Percentiles rank a stretch among this genome's conserved stretches.
phyloP scores from a whole-genome alignment of 2,888 invertebrate genomes.

The Thymelicus sylvestris region DNA sequence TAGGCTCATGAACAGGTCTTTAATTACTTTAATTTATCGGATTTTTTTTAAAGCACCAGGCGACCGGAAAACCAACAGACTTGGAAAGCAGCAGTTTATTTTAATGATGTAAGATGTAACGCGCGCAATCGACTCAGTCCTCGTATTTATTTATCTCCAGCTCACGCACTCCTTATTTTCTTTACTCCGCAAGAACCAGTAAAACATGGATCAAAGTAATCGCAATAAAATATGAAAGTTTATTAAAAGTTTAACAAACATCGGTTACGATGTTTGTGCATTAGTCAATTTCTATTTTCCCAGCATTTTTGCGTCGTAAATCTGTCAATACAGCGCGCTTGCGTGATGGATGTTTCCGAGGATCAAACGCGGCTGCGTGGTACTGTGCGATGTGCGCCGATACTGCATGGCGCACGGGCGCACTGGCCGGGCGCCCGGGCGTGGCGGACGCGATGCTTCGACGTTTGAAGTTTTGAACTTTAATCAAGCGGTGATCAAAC shows the following conservation, averaged over 20 bases:
- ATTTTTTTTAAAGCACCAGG: too few species aligned
- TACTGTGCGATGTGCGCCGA: too few species aligned
- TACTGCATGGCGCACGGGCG: too few species aligned
- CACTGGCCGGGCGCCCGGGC: too few species aligned
- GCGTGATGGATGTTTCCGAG: constrained; percentile 49
- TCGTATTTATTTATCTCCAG: constrained; percentile 31
- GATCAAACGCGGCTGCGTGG: constrained; percentile 45
- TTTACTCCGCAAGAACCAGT: constrained; percentile 25
- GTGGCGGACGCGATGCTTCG: constrained; percentile 38
- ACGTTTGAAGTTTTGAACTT: constrained; percentile 12
- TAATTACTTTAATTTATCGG: too few species aligned
- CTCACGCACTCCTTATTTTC: constrained; percentile 32
- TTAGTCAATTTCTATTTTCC: constrained; percentile 44
- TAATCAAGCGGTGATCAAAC: constrained; percentile 27
- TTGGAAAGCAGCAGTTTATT: background rate
- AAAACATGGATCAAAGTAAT: constrained; percentile 33
- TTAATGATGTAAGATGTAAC: constrained; percentile 23
- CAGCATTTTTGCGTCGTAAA: constrained; percentile 48
- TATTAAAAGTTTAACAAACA: constrained; percentile 28
- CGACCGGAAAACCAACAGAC: background rate
- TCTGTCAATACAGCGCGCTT: constrained; percentile 52
- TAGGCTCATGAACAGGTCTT: too few species aligned
- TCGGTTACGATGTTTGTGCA: constrained; percentile 37
- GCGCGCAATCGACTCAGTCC: constrained; percentile 1
- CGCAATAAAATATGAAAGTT: constrained; percentile 34